Percentiles rank a stretch among this genome's conserved stretches.
phyloP scores from a whole-genome alignment of 2,113 vertebrate species.

The Misgurnus anguillicaudatus region DNA sequence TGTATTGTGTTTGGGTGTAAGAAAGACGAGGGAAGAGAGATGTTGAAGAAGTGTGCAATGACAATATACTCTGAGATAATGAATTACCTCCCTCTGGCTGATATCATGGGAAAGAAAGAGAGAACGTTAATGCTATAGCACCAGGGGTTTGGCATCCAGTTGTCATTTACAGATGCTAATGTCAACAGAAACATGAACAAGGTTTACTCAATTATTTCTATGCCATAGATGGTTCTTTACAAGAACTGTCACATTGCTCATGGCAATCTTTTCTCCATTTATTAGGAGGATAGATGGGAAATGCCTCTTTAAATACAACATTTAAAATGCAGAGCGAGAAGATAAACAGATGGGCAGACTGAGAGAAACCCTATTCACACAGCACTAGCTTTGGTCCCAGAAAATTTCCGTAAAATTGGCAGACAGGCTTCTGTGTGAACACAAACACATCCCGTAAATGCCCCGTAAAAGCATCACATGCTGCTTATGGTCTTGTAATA shows the following conservation, averaged over 20 bases:
- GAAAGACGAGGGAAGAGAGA: neutral
- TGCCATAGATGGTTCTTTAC: neutral
- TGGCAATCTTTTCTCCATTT: neutral
- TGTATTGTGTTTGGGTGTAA: constrained; percentile 35
- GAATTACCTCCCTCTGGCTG: constrained; percentile 37
- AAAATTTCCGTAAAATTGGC: too few relatives aligned
- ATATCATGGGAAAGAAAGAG: constrained; percentile 14
- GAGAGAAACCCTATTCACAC: too few relatives aligned
- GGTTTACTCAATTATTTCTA: constrained; percentile 13
- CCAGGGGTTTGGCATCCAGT: constrained; percentile 10
- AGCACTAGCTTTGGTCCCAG: too few relatives aligned
- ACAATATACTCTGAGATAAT: constrained; percentile 34
- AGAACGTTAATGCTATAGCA: constrained; percentile 1
- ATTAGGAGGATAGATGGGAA: too few relatives aligned
- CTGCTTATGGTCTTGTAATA: too few relatives aligned
- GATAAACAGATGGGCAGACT: too few relatives aligned
- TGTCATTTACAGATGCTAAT: constrained; percentile 33
- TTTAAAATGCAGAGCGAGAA: too few relatives aligned
- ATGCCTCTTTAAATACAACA: too few relatives aligned
- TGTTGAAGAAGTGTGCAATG: constrained; percentile 7
- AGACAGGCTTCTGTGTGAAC: too few relatives aligned
- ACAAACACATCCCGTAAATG: too few relatives aligned
- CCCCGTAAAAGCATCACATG: too few relatives aligned
- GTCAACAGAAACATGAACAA: constrained; percentile 13
- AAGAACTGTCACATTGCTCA: neutral